Evolutionary conservation across 2,113 vertebrate species (phyloP).

Genomic region (Oryzias woworae): DNA sequence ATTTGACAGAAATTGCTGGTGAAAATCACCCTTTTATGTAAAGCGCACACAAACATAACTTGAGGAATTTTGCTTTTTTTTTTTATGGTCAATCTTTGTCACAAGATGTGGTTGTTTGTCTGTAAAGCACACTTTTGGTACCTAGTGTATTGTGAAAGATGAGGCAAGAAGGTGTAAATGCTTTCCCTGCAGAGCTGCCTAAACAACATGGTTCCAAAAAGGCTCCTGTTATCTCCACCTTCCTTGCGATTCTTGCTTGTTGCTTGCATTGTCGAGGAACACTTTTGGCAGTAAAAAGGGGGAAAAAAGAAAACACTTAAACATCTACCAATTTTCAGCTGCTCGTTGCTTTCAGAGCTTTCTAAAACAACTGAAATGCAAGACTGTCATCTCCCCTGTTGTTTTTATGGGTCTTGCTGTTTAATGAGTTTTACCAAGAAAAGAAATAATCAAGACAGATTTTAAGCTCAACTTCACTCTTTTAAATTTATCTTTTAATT

Average conservation of each 20-base stretch:
- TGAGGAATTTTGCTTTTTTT: constrained; percentile 30
- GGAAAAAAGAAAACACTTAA: constrained; percentile 53
- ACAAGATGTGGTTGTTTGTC: constrained; percentile 61
- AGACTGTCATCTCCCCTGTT: constrained; percentile 60
- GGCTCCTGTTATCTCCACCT: constrained; percentile 56
- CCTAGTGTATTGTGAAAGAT: constrained; percentile 64
- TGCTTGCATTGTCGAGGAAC: constrained; percentile 63
- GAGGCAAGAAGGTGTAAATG: constrained; percentile 73
- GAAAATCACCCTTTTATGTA: constrained; percentile 33
- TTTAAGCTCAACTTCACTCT: constrained; percentile 56
- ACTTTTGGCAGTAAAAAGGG: constrained; percentile 51
- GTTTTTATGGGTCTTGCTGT: constrained; percentile 60
- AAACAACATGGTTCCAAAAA: constrained; percentile 58
- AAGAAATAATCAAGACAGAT: constrained; percentile 66
- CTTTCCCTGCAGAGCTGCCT: constrained; percentile 66
- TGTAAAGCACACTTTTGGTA: constrained; percentile 57
- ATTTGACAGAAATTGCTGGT: constrained; percentile 58
- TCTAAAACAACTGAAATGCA: constrained; percentile 63
- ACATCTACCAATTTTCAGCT: constrained; percentile 55
- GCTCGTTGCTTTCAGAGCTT: constrained; percentile 64
- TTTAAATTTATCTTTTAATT: constrained; percentile 37
- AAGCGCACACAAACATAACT: constrained; percentile 1
- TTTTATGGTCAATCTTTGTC: constrained; percentile 36
- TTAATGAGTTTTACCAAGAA: constrained; percentile 74
- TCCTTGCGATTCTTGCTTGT: constrained; percentile 61